Evolutionary conservation across 2,888 invertebrate species (phyloP).

Genomic region (Heliconius charithonia): DNA sequence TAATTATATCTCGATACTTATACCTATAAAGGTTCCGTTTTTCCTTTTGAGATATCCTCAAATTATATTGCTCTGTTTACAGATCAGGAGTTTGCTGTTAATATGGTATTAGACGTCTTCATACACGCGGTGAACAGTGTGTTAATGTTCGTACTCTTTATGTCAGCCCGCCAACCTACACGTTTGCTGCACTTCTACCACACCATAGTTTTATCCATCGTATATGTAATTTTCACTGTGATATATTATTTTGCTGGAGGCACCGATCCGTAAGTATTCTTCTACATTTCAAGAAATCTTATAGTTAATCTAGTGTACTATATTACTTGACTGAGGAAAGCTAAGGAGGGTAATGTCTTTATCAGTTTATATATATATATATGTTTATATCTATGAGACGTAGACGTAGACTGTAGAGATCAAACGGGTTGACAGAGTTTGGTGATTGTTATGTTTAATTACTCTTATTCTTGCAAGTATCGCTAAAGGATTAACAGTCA

Average conservation of each 20-base stretch:
- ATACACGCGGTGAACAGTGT: slow-evolving; percentile 86
- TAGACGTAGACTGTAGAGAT: no score
- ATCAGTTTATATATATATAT: neutral
- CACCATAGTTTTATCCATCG: slow-evolving; percentile 83
- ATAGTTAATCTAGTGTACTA: neutral
- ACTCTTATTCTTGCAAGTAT: no score
- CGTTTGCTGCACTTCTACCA: slow-evolving; percentile 84
- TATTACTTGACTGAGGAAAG: neutral
- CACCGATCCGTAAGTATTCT: slow-evolving; percentile 83
- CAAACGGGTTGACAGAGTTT: no score
- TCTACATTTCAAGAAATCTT: neutral
- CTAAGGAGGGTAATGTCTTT: neutral
- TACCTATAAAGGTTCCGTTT: no score
- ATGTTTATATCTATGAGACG: no score
- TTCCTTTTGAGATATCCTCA: no score
- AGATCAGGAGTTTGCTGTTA: slow-evolving; percentile 56
- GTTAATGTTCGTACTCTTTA: slow-evolving; percentile 88
- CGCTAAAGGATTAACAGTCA: no score
- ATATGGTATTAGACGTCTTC: slow-evolving; percentile 65
- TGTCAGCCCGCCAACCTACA: slow-evolving; percentile 88
- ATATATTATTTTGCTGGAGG: slow-evolving; percentile 90
- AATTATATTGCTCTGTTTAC: neutral
- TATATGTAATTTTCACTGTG: slow-evolving; percentile 87
- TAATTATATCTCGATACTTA: no score
- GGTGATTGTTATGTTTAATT: no score